Percentiles rank a stretch among this genome's conserved stretches.
phyloP scores from a whole-genome alignment of 2,888 invertebrate species.

The Hybos culiciformis region DNA sequence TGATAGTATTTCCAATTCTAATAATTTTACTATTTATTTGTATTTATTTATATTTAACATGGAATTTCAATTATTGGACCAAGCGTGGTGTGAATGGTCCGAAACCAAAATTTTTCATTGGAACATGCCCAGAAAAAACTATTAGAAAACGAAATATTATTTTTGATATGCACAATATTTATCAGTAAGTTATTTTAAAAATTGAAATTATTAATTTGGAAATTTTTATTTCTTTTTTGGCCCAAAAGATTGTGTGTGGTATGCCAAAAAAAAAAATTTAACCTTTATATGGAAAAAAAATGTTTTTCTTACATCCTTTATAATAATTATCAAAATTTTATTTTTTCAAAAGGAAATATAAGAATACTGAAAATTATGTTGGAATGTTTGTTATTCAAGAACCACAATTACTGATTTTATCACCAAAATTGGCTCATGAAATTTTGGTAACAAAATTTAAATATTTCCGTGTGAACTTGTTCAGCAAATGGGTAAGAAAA shows the following conservation, averaged over 20 bases:
- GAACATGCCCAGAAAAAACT: conserved; percentile 26
- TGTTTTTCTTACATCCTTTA: no score
- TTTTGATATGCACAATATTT: conserved; percentile 30
- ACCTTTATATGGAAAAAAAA: no score
- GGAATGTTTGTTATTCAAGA: conserved; percentile 30
- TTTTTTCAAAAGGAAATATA: conserved; percentile 20
- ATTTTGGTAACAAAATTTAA: conserved; percentile 35
- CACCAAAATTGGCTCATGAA: conserved; percentile 27
- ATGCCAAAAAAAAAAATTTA: no score
- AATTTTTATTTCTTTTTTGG: no score
- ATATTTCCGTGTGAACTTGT: conserved; percentile 27
- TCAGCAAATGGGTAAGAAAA: conserved; percentile 6
- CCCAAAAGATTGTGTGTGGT: no score
- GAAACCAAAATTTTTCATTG: conserved; percentile 25
- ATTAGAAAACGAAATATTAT: conserved; percentile 21
- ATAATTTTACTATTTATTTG: background rate
- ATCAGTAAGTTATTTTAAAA: conserved; percentile 24
- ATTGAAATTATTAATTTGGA: no score
- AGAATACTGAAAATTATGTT: conserved; percentile 24
- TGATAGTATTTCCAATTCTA: no score
- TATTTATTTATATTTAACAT: conserved; percentile 22
- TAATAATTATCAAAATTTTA: background rate
- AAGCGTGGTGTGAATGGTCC: conserved; percentile 29
- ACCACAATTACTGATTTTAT: conserved; percentile 31
- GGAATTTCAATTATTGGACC: conserved; percentile 32